Evolutionary conservation across 2,113 vertebrate genomes (phyloP), one percentile per base, ranked within the genome.

Genomic region (Platichthys stellatus): DNA sequence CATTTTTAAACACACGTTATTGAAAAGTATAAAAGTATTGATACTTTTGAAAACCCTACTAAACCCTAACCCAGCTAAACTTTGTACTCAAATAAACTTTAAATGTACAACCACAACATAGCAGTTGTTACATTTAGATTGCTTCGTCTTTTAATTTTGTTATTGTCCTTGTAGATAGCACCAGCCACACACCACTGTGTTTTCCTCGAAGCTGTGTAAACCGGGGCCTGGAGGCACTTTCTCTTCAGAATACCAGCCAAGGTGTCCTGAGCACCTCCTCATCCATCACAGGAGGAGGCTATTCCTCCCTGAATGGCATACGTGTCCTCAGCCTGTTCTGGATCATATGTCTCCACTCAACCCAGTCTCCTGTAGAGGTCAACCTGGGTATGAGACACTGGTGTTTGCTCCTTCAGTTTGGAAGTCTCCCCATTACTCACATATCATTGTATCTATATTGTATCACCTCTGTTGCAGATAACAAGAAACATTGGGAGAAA

Each of bases 271-370:
- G 69, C 17, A 58, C 69, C 18, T 76, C 83, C 57, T 77, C 75
- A 5, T 60, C 79, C 20, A 23, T 53, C 14, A 43, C 72, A 0
- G 79, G 70, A 15, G 75, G 78, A 71, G 74, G 83, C 8, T 96
- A 93, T 82, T 82, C 90, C 0, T 93, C 86, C 2, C 83, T 96
- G 65, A 93, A 96, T 0, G 95, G 96, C 23, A 92, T 96, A 84
- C 92, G 94, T 3, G 87, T 94, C 13, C 86, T 96, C 71, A 96
- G 96, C 74, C 92, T 97, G 24, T 76, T 97, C 20, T 97, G 96
- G 96, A 94, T 97, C 80, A 88, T 97, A 58, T 96, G 90, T 3
- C 95, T 95, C 18, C 96, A 97, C 84, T 94, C 92, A 1, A 84
- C 94, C 28, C 95, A 96, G 89, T 93, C 96, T 74, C 91, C 92